Conservation (phyloP, 2,113 vertebrate species). For the Anseranas semipalmata region DNA sequence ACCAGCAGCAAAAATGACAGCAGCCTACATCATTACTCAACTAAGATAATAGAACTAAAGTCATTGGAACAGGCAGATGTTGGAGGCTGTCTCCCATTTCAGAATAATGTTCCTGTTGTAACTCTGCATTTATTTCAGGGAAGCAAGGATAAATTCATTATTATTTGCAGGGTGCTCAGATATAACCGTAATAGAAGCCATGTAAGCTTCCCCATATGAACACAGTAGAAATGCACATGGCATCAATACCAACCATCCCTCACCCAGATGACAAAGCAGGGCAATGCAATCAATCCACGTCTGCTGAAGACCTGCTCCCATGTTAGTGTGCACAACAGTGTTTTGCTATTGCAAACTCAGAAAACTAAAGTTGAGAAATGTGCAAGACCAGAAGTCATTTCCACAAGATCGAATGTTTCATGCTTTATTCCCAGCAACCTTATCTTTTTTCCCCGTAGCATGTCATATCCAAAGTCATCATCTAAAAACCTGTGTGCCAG, state of each 20-base stretch:
- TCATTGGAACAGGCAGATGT: slow-evolving; percentile 56
- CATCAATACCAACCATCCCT: neutral
- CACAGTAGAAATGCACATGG: neutral
- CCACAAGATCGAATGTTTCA: neutral
- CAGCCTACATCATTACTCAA: slow-evolving; percentile 37
- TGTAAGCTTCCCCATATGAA: neutral
- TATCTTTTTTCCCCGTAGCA: neutral
- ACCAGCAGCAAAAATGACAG: slow-evolving; percentile 29
- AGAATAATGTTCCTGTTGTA: slow-evolving; percentile 18
- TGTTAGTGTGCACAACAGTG: neutral
- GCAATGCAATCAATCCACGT: neutral
- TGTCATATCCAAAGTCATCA: neutral
- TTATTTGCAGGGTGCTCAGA: neutral
- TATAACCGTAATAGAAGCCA: neutral
- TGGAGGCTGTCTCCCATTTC: slow-evolving; percentile 28
- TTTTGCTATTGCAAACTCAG: neutral
- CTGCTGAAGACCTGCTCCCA: neutral
- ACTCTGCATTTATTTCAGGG: slow-evolving; percentile 53
- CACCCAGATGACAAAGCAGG: neutral
- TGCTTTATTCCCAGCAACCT: neutral
- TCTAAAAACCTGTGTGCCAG: neutral
- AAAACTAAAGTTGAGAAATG: neutral
- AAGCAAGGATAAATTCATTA: slow-evolving; percentile 65
- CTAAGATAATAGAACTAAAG: slow-evolving; percentile 39
- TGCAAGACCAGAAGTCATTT: neutral